Evolutionary conservation across 2,113 vertebrate genomes (phyloP).

Genomic region (Gallinago jamesoni): DNA sequence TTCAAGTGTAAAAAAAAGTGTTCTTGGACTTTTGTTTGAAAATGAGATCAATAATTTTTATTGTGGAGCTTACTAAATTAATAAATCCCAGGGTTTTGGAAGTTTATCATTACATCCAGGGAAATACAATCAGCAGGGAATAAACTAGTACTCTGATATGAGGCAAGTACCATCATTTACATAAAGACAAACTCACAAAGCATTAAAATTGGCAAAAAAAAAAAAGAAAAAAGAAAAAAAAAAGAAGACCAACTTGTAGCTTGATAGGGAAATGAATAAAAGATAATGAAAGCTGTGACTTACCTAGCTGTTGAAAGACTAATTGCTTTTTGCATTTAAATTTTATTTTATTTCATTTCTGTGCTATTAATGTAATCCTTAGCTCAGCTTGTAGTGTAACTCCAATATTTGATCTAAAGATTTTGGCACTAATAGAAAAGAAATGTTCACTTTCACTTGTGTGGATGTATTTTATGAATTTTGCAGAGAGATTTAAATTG

Average conservation of each 20-base stretch:
- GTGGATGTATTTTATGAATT: not conserved
- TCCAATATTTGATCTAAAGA: not conserved
- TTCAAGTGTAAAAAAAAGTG: not conserved
- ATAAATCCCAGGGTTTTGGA: not conserved
- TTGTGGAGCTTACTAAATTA: not conserved
- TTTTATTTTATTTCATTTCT: constrained; percentile 6
- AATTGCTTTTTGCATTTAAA: not conserved
- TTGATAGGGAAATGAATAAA: not conserved
- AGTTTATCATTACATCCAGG: not conserved
- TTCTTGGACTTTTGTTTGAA: not conserved
- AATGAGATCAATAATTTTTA: not conserved
- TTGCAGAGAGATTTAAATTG: not conserved
- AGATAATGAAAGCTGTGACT: not conserved
- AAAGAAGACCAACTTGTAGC: not conserved
- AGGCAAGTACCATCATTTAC: not conserved
- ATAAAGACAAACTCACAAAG: not conserved
- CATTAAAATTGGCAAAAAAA: not conserved
- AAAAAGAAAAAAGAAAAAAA: not conserved
- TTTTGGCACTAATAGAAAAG: not conserved
- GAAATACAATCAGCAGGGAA: not conserved
- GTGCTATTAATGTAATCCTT: not conserved
- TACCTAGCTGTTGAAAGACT: not conserved
- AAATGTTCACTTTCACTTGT: not conserved
- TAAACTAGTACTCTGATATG: not conserved
- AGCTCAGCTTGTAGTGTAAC: not conserved